Conservation (phyloP, 2,797 vertebrate species). For the Rhynchotus rufescens region DNA sequence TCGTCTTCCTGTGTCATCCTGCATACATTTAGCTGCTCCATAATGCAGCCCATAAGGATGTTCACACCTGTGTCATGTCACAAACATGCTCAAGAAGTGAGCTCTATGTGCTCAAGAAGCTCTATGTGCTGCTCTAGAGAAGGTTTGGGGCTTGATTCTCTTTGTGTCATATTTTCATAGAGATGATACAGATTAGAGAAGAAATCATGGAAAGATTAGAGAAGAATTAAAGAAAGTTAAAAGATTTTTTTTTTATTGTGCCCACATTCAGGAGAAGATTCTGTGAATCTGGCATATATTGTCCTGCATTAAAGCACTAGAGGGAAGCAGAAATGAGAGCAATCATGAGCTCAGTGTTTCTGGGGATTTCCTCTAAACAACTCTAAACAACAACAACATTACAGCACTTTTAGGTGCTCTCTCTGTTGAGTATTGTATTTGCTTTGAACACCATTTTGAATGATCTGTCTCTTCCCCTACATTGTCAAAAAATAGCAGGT, state of each 20-base stretch:
- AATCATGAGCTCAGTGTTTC: neutral
- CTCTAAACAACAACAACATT: too few species aligned
- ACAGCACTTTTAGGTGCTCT: too few species aligned
- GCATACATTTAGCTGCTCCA: neutral
- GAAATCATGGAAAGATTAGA: too few species aligned
- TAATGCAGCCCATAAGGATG: neutral
- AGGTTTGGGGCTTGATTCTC: neutral
- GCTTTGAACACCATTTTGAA: neutral
- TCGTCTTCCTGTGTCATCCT: neutral
- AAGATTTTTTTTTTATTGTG: too few species aligned
- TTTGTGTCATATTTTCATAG: neutral
- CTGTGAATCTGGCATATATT: neutral
- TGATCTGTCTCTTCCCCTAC: neutral
- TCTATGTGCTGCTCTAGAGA: neutral
- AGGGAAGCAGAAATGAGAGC: neutral
- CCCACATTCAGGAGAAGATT: neutral
- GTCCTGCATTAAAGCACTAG: neutral
- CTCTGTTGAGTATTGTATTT: neutral
- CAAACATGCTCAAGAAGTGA: neutral
- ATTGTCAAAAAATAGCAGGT: neutral
- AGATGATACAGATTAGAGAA: neutral
- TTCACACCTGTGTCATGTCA: neutral
- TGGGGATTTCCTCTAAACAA: neutral
- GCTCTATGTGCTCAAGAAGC: too few species aligned
- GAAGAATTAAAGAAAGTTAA: too few species aligned